Base-by-base conservation (phyloP, 2,113 vertebrate genomes). In the Peromyscus californicus region DNA sequence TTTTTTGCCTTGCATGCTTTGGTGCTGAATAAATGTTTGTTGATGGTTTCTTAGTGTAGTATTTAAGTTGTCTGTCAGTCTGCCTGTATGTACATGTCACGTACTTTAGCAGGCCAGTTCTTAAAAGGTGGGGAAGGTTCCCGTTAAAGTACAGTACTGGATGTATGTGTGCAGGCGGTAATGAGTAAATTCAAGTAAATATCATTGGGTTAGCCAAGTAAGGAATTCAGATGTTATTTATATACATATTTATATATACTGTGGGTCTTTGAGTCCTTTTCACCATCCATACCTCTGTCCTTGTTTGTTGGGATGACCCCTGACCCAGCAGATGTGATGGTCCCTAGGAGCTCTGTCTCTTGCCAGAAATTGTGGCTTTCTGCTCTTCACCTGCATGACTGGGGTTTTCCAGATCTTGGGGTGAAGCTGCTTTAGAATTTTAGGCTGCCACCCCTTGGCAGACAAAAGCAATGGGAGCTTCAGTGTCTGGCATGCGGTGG, bases 301-400 rank as follows among this genome's bases (percentile, higher is more conserved):
- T 89, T 89, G 42, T 95, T 90, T 74, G 33, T 48, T 8, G 21
- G 45, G 61, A 75, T 74, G 61, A 94, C 92, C 85, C 92, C 92
- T 95, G 95, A 88, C 57, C 87, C 29, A 61, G 57, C 92, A 94
- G 51, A 51, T 97, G 70, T 74, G 57, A 90, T 2, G 42, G 36
- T 63, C 57, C 83, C 84, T 80, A 76, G 90, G 95, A 97, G 84
- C 36, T 54, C 65, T 90, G 59, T 39, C 24, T 80, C 45, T 95
- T 94, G 85, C 83, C 85, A 93, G 72, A 95, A 96, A 91, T 67
- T 51, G 45, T 97, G 80, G 36, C 70, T 95, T 95, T 84, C n/a
- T 42, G 79, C 39, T 88, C 63, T 88, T 89, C 75, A 36, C 75
- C 70, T 82, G 63, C 65, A 12, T 96, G 75, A 72, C 36, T 48